These are phyloP conservation scores for Tetramorium alpestre DNA, from an alignment of 1,140 invertebrate genomes.

Conservation along the genomic window DNA sequence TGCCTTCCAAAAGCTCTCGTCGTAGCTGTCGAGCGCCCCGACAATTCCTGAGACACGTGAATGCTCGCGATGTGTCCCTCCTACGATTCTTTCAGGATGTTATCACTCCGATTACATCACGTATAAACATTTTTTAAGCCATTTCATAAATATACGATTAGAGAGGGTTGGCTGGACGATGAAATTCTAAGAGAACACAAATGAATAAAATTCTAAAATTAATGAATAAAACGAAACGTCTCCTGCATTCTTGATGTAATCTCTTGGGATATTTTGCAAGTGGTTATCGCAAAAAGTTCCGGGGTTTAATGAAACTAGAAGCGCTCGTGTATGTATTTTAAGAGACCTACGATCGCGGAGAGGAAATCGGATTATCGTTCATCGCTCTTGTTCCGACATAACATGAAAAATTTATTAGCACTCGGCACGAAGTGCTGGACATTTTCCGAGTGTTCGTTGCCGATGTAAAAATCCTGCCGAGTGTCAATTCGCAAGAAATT, in stretches of 20 bases:
- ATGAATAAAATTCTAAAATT: background rate
- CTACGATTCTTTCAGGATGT: background rate
- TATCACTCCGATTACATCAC: background rate
- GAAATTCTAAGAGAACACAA: background rate
- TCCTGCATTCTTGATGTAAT: background rate
- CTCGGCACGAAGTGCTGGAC: background rate
- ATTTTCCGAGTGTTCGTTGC: background rate
- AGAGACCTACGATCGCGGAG: background rate
- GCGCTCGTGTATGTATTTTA: slow-evolving; percentile 36
- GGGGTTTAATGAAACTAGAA: slow-evolving; percentile 1
- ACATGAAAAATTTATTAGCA: slow-evolving; percentile 43
- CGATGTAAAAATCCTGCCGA: background rate
- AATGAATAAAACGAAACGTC: background rate
- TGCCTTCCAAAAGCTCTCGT: slow-evolving; percentile 58
- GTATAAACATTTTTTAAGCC: background rate
- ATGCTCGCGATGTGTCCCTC: background rate
- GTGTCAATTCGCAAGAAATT: background rate
- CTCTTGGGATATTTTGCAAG: slow-evolving; percentile 9
- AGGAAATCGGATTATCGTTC: slow-evolving; percentile 49
- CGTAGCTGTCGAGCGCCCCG: background rate
- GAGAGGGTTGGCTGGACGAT: background rate
- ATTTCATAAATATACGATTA: background rate
- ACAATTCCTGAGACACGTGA: slow-evolving; percentile 4
- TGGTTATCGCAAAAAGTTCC: slow-evolving; percentile 8
- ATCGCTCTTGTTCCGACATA: slow-evolving; percentile 14